These are phyloP conservation scores for Harpegnathos saltator DNA, from an alignment of 1,140 invertebrate species.

Conservation along the genomic window DNA sequence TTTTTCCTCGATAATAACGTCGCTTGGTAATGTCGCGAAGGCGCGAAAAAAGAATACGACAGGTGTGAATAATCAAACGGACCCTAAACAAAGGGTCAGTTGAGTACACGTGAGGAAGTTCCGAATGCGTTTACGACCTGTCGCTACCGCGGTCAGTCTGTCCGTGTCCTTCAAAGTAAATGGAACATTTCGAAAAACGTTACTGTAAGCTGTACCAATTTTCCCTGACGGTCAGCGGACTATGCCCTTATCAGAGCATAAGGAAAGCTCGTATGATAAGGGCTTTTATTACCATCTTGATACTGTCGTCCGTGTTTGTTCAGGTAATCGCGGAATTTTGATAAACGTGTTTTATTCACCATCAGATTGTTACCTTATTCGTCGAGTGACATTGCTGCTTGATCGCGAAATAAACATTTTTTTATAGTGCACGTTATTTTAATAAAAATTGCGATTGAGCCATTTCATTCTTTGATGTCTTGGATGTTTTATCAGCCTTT, in stretches of 20 bases:
- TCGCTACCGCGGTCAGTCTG: neutral
- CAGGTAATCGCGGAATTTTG: neutral
- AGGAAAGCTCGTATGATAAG: neutral
- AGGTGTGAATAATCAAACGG: neutral
- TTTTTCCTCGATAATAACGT: too few relatives aligned
- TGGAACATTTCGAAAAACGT: constrained; percentile 14
- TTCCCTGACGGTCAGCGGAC: neutral
- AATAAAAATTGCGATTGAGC: too few relatives aligned
- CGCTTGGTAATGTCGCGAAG: too few relatives aligned
- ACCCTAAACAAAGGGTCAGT: neutral
- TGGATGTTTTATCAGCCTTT: too few relatives aligned
- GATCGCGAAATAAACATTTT: too few relatives aligned
- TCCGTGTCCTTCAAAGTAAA: neutral
- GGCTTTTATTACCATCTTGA: neutral
- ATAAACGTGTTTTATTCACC: neutral
- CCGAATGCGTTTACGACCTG: neutral
- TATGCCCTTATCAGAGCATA: constrained; percentile 30
- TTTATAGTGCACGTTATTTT: too few relatives aligned
- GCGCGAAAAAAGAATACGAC: too few relatives aligned
- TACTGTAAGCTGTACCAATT: constrained; percentile 16
- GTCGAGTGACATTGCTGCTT: too few relatives aligned
- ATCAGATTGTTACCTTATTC: too few relatives aligned
- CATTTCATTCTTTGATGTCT: too few relatives aligned
- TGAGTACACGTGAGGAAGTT: neutral
- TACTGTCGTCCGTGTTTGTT: neutral